Base-by-base conservation (phyloP, 1,140 invertebrate genomes). In the Drosophila punjabiensis region DNA sequence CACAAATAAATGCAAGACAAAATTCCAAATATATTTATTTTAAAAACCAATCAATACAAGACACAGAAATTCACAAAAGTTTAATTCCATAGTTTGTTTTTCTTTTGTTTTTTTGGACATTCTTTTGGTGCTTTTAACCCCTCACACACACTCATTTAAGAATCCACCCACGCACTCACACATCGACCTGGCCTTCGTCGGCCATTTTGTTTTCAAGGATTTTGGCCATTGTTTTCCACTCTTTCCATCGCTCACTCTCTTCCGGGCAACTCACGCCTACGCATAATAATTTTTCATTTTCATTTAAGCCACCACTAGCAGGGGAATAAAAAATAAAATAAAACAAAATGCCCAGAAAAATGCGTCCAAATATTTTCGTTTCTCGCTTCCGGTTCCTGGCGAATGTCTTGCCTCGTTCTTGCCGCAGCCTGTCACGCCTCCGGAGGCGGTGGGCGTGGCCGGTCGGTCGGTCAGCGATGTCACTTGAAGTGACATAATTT, bases 241-340 rank as follows among this genome's bases (percentile, higher is more conserved):
- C 37, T 24, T 5, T 14, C 47, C 28, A 4, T 24, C n/a, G 9
- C 16, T 14, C 30, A 10, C 24, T 28, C 82, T 66, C 39, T 60
- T 47, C 66, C 73, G 47, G 59, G 52, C 45, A 35, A 52, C 50
- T 33, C 63, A 70, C 84, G 81, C 85, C 85, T 79, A 90, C 85
- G 85, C 85, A 89, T 89, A 89, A 89, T 78, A 87, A 89, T 84
- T 89, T 91, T 91, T 78, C 78, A 81, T 82, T 84, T 81, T 75
- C 52, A 59, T 75, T 64, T 43, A 53, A 71, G 62, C 39, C 59
- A 43, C 39, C 59, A 43, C 45, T 30, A 47, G 41, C 52, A 45
- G 79, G 45, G 50, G 53, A 81, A 47, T 61, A 56, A 39, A n/a
- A 67, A 73, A 68, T 47, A 52, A 52, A 37, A 65, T 65, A 50